Evolutionary conservation across 2,113 vertebrate genomes (phyloP).

Genomic region (Cebidichthys violaceus): DNA sequence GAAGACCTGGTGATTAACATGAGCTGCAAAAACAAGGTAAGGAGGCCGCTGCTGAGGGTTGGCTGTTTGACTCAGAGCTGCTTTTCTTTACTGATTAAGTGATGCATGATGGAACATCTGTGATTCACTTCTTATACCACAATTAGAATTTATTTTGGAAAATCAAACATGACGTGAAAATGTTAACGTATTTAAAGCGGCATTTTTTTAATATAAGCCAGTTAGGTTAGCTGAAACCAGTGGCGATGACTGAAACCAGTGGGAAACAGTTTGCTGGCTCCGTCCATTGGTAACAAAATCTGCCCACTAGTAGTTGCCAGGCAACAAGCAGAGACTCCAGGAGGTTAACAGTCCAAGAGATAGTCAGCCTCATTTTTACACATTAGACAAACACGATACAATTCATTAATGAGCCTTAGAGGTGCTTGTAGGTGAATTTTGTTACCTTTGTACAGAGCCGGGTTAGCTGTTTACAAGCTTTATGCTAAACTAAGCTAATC

Average conservation of each 20-base stretch:
- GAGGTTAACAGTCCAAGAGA: conserved; percentile 5
- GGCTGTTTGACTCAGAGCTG: conserved; percentile 1
- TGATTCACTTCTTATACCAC: not conserved
- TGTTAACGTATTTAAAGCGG: not conserved
- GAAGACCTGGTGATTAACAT: conserved; percentile 92
- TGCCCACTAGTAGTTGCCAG: not conserved
- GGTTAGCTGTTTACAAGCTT: not conserved
- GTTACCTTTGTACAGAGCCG: not conserved
- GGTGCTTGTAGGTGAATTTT: not conserved
- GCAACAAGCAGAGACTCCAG: not conserved
- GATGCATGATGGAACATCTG: not conserved
- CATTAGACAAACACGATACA: not conserved
- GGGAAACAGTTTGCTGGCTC: not conserved
- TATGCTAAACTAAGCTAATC: not conserved
- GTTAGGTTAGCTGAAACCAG: not conserved
- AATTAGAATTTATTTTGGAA: not conserved
- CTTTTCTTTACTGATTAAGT: conserved; percentile 2
- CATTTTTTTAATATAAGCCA: not conserved
- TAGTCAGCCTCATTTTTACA: not conserved
- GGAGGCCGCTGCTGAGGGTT: conserved; percentile 35
- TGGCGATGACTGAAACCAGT: not conserved
- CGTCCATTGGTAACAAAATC: not conserved
- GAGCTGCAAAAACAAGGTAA: conserved; percentile 90
- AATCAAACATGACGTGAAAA: not conserved
- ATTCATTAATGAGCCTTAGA: not conserved